Evolutionary conservation across 2,888 invertebrate genomes (phyloP).

Genomic region (Chrysotoxum bicinctum): DNA sequence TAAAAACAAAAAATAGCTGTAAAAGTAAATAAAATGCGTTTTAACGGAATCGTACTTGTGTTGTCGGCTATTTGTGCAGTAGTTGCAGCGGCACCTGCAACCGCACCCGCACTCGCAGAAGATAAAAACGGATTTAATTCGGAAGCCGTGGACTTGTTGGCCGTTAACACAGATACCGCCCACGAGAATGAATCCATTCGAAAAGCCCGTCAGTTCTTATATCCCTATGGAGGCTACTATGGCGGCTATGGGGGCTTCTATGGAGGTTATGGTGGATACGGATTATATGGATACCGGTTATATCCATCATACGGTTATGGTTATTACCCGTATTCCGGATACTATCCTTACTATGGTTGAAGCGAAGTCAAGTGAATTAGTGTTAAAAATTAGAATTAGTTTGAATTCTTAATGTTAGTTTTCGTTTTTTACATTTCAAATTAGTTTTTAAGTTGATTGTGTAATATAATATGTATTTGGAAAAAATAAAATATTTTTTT

Average conservation of each 20-base stretch:
- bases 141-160: conserved; percentile 40
- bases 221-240: conserved; percentile 40
- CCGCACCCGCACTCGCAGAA: conserved; percentile 23
- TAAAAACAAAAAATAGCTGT: background rate
- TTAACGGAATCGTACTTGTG: conserved; percentile 16
- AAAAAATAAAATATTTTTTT: no score
- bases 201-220: conserved; percentile 46
- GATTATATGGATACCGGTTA: conserved; percentile 31
- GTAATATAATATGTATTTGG: no score
- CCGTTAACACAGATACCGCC: conserved; percentile 36
- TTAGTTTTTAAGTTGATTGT: background rate
- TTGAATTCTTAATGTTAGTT: background rate
- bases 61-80: conserved; percentile 41
- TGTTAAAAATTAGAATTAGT: background rate
- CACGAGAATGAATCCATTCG: conserved; percentile 50
- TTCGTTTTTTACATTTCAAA: background rate
- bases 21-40: conserved; percentile 41
- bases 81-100: conserved; percentile 43
- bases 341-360: conserved; percentile 34
- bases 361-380: background rate
- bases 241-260: conserved; percentile 43
- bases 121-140: conserved; percentile 6
- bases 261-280: conserved; percentile 46
- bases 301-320: conserved; percentile 51
- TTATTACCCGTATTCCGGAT: conserved; percentile 9